Evolutionary conservation across 2,797 vertebrate genomes (phyloP).

Genomic region (Xyrichtys novacula): DNA sequence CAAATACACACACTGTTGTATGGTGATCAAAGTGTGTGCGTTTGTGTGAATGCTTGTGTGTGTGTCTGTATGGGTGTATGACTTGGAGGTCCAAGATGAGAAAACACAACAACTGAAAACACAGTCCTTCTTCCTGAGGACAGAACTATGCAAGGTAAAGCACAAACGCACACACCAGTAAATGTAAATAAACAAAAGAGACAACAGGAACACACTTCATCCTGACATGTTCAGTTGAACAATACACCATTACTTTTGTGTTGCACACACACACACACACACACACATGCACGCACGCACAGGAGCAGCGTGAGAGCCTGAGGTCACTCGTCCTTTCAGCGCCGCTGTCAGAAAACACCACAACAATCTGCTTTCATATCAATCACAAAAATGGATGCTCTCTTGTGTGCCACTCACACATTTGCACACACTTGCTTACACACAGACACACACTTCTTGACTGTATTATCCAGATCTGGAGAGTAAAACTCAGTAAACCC

Average conservation of each 20-base stretch:
- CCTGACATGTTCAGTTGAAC: slow-evolving; percentile 37
- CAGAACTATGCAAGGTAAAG: slow-evolving; percentile 33
- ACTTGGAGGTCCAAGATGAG: slow-evolving; percentile 50
- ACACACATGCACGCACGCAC: slow-evolving; percentile 13
- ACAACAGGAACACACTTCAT: slow-evolving; percentile 33
- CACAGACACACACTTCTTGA: slow-evolving; percentile 12
- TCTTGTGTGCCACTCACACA: neutral
- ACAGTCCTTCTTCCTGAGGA: slow-evolving; percentile 33
- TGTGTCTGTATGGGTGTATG: slow-evolving; percentile 2
- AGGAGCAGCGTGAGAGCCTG: slow-evolving; percentile 28
- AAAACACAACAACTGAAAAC: slow-evolving; percentile 33
- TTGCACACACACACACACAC: slow-evolving; percentile 12
- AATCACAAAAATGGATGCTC: slow-evolving; percentile 26
- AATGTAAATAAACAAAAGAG: slow-evolving; percentile 42
- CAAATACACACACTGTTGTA: slow-evolving; percentile 6
- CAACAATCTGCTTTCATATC: slow-evolving; percentile 57
- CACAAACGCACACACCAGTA: slow-evolving; percentile 10
- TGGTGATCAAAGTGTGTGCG: slow-evolving; percentile 53
- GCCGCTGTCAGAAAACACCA: slow-evolving; percentile 57
- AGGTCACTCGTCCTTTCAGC: slow-evolving; percentile 36
- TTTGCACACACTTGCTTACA: too few species aligned
- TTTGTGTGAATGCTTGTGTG: slow-evolving; percentile 14
- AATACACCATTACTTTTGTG: slow-evolving; percentile 25
- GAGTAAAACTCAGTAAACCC: slow-evolving; percentile 24
- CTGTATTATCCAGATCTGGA: slow-evolving; percentile 17